Evolutionary conservation across 2,113 vertebrate species (phyloP).

Genomic region (Ammodytes marinus): DNA sequence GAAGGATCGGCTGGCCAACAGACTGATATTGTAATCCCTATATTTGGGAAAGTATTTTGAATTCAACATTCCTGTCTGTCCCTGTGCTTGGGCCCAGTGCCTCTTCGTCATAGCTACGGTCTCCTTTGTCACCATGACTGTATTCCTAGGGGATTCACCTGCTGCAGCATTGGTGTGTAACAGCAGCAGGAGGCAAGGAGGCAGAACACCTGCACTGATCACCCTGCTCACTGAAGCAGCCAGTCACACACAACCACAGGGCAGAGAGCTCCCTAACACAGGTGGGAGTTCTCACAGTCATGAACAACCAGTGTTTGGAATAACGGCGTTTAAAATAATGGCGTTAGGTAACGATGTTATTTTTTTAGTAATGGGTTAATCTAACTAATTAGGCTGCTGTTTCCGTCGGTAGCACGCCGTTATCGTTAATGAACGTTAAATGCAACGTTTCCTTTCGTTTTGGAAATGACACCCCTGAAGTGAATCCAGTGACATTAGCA

Average conservation of each 20-base stretch:
- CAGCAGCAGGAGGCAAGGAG: constrained; percentile 14
- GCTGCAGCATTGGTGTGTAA: not conserved
- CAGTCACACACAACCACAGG: not conserved
- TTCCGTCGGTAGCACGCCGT: too few relatives aligned
- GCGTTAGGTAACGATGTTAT: too few relatives aligned
- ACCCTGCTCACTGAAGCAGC: not conserved
- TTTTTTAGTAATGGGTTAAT: too few relatives aligned
- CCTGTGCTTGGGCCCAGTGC: not conserved
- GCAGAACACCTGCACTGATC: not conserved
- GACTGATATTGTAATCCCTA: not conserved
- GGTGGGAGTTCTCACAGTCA: not conserved
- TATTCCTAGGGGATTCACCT: constrained; percentile 19
- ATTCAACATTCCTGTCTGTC: not conserved
- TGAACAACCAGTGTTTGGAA: not conserved
- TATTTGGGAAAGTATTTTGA: not conserved
- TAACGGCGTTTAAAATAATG: too few relatives aligned
- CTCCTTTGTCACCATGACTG: not conserved
- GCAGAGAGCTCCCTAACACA: not conserved
- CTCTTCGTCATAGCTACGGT: not conserved
- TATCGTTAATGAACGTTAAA: too few relatives aligned
- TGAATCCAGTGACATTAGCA: too few relatives aligned
- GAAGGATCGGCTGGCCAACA: too few relatives aligned
- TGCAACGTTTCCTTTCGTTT: too few relatives aligned
- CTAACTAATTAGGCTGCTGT: too few relatives aligned
- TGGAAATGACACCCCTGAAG: too few relatives aligned